phyloP scores from a whole-genome alignment of 2,888 invertebrate species.

The Mylabris sibirica region DNA sequence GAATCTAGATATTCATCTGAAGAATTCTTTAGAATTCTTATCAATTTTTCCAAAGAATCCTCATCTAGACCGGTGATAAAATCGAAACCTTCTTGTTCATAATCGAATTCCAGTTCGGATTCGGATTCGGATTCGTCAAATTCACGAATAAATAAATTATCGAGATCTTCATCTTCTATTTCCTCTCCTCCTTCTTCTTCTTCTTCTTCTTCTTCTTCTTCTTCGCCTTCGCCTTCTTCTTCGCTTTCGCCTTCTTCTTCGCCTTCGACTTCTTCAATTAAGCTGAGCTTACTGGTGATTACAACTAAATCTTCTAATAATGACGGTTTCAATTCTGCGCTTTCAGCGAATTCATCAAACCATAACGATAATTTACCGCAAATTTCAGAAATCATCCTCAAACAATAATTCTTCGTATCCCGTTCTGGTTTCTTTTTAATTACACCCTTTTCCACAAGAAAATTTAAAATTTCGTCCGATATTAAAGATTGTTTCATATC shows the following conservation, averaged over 20 bases:
- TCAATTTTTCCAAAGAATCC: constrained; percentile 42
- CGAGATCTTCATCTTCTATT: constrained; percentile 17
- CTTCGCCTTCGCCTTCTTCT: constrained; percentile 21
- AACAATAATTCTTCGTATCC: constrained; percentile 42
- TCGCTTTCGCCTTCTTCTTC: too few relatives aligned
- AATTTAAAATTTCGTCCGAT: constrained; percentile 48
- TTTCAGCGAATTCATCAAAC: constrained; percentile 52
- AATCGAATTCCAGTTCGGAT: constrained; percentile 22
- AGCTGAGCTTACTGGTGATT: constrained; percentile 26
- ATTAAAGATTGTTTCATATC: constrained; percentile 53
- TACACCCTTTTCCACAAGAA: constrained; percentile 34
- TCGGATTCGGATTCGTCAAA: constrained; percentile 28
- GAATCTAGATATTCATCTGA: constrained; percentile 43
- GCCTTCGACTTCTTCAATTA: constrained; percentile 31
- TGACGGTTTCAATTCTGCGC: constrained; percentile 21
- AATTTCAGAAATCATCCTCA: constrained; percentile 43
- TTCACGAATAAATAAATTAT: background rate
- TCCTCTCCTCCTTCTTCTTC: constrained; percentile 35
- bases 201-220: constrained; percentile 23
- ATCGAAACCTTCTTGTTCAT: constrained; percentile 24
- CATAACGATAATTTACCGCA: constrained; percentile 53
- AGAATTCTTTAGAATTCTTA: constrained; percentile 45
- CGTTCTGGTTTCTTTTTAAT: constrained; percentile 41
- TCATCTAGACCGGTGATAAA: constrained; percentile 26
- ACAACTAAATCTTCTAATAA: background rate